Percentiles rank a stretch among this genome's conserved stretches.
These are phyloP conservation scores for Sebastes nivosus DNA, from an alignment of 2,797 vertebrate genomes.

Conservation along the genomic window DNA sequence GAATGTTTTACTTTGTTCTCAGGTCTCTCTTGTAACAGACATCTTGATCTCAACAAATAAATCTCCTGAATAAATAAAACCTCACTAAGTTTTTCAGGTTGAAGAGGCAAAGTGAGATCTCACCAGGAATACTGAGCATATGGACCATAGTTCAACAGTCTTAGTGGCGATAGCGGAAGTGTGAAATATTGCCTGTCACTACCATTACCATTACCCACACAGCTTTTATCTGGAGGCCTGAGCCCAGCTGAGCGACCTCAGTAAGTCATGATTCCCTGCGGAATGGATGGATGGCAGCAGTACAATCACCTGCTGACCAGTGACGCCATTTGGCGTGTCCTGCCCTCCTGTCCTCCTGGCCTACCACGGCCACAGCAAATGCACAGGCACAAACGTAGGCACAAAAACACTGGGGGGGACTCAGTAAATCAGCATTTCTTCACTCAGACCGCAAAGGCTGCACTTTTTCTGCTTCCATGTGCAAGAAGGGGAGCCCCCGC, in stretches of 20 bases:
- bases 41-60: neutral
- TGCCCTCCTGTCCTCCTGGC: neutral
- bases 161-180: neutral
- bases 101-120: neutral
- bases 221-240: neutral
- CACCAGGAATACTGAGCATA: neutral
- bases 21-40: neutral
- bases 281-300: neutral
- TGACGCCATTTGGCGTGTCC: conserved; percentile 21
- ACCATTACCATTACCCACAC: neutral
- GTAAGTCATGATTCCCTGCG: neutral
- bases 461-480: conserved; percentile 60
- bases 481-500: conserved; percentile 19
- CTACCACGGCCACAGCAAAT: neutral
- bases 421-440: conserved; percentile 28
- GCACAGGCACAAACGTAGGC: neutral
- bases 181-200: neutral
- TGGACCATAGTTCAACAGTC: neutral
- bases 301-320: conserved; percentile 18
- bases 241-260: neutral
- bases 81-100: neutral
- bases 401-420: neutral
- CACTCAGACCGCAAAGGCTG: conserved; percentile 33
- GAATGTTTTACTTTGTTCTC: no score
- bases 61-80: neutral